Evolutionary conservation across 2,113 vertebrate species (phyloP), one percentile per base, ranked within the genome.

Genomic region (Onychostruthus taczanowskii): DNA sequence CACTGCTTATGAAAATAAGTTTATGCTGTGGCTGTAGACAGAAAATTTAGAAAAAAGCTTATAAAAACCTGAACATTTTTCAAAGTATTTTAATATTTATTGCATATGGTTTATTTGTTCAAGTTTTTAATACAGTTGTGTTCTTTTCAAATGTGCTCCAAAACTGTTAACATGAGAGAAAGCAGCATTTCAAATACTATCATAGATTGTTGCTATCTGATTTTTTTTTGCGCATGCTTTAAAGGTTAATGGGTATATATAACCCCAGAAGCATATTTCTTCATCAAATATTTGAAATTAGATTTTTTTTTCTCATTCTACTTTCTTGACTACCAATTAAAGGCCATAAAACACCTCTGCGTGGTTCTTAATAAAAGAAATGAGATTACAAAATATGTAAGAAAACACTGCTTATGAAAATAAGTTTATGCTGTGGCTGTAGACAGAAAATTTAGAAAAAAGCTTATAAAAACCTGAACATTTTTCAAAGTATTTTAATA

Each of bases 1-100:
- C 7, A 50, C 3, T 67, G 13, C 0, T 72, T 43, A 46, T 22
- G 11, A 18, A 66, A 56, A 37, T 50, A 1, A 0, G 1, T 50
- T 90, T 90, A 49, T 10, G 13, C 8, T 84, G 15, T 37, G 26
- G 11, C 33, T 67, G 7, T 82, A 43, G 26, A 10, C 6, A 75
- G 49, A 68, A 91, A 26, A 2, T 59, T 7, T 41, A 17, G 30
- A 26, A 66, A 61, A 91, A 89, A 3, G 2, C 5, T 84, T 43
- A 13, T 47, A 67, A 44, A 61, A 61, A 53, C 4, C 1, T 8
- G 9, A 87, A 4, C 0, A 46, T 58, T 70, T 84, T 82, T 35
- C 6, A n/a, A 87, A 75, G 6, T 46, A 43, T 87, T 91, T 78
- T 31, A 58, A 62, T 46, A 53, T 37, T 56, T 59, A 26, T 76